Evolutionary conservation across 2,888 invertebrate species (phyloP), one percentile per base, ranked within the genome.

Genomic region (Platycnemis pennipes): DNA sequence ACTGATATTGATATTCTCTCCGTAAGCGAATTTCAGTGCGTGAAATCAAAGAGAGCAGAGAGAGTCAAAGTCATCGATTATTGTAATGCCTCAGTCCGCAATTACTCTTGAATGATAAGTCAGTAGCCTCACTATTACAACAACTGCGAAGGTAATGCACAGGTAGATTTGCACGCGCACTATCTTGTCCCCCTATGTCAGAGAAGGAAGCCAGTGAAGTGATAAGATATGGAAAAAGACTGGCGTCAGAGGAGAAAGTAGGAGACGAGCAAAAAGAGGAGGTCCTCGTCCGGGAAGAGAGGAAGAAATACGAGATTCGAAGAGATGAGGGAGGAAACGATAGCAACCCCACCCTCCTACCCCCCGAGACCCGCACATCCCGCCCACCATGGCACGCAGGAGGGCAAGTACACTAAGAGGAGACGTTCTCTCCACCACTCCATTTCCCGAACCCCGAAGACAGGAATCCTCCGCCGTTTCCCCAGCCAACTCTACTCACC

Each of bases 161-260:
- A 13, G 13, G 31, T 37, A 77, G 77, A 37, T 13, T 16, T 37
- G 37, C 37, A 31, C 77, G n/a, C 4, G 77, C 31, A 77, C 77
- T 7, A 63, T 16, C 7, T 26, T 37, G 77, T 37, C 37, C 37
- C 77, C 77, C 77, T 31, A 44, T 26, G 87, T n/a, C 26, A 46
- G 46, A 46, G 63, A 91, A 44, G 45, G 63, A 91, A 91, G 44
- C 56, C 63, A 63, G 26, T 56, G 44, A 44, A 91, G 91, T 53
- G 91, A 22, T 42, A 89, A 89, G 53, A 89, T 56, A 91, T 44
- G 44, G 19, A 8, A 44, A 22, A 8, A 88, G 56, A 31, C 63
- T 16, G 91, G 44, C 5, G 69, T 45, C 45, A 11, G 19, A 22
- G 37, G 88, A 1, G 53, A 88, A 49, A n/a, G 53, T 2, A 53